Conservation (phyloP, 2,113 vertebrate genomes). For the Acrocephalus arundinaceus region DNA sequence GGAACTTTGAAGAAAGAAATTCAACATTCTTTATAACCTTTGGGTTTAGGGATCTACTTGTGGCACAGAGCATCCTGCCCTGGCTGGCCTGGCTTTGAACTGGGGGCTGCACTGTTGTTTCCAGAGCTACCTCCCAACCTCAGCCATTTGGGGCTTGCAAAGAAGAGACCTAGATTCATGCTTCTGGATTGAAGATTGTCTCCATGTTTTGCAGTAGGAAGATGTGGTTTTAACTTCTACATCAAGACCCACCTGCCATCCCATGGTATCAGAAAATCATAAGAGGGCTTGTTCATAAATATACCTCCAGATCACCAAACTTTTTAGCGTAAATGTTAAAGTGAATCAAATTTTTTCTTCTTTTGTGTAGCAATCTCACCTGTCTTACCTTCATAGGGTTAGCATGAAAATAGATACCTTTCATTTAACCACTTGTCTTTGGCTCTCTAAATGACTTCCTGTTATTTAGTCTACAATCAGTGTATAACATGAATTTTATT, state of each 20-base stretch:
- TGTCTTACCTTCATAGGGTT: background rate
- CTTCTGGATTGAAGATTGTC: background rate
- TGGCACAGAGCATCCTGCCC: background rate
- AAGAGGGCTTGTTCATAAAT: background rate
- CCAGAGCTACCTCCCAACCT: background rate
- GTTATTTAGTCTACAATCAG: background rate
- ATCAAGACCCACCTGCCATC: background rate
- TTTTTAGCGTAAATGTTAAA: background rate
- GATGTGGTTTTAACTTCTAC: background rate
- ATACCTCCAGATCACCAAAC: background rate
- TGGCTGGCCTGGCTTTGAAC: background rate
- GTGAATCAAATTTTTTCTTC: background rate
- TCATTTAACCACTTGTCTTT: background rate
- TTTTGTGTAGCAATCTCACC: background rate
- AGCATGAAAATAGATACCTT: background rate
- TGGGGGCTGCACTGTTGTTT: background rate
- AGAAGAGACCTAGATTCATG: background rate
- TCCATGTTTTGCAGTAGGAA: background rate
- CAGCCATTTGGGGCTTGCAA: background rate
- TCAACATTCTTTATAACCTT: background rate
- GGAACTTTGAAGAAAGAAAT: background rate
- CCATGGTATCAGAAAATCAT: background rate
- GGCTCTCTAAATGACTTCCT: background rate
- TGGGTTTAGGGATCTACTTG: background rate
- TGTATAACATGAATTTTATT: background rate